Percentiles rank a stretch among this genome's conserved stretches.
Evolutionary conservation across 2,113 vertebrate genomes (phyloP).

Genomic region (Protobothrops mucrosquamatus): DNA sequence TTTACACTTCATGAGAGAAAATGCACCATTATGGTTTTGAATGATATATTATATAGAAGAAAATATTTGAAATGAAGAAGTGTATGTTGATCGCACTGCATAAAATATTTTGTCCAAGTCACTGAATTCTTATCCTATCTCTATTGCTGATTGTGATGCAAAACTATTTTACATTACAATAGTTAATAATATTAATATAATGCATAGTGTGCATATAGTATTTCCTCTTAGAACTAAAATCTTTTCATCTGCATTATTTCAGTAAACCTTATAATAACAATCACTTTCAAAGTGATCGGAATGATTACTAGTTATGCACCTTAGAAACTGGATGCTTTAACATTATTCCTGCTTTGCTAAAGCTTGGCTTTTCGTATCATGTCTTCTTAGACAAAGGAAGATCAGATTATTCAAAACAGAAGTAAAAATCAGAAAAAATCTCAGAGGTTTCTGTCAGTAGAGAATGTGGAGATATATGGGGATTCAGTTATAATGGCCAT

Average conservation of each 20-base stretch:
- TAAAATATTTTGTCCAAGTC: not conserved
- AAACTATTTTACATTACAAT: not conserved
- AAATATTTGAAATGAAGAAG: not conserved
- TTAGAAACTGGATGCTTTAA: not conserved
- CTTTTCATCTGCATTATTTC: not conserved
- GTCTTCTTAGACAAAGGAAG: not conserved
- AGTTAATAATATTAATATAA: not conserved
- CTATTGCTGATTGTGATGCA: not conserved
- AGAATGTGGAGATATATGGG: not conserved
- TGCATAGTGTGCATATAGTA: not conserved
- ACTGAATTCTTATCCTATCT: not conserved
- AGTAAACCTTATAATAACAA: not conserved
- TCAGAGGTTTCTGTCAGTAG: too few relatives aligned
- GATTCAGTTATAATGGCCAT: not conserved
- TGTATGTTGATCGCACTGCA: not conserved
- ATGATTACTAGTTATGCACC: not conserved
- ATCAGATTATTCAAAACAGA: not conserved
- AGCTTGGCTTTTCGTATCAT: not conserved
- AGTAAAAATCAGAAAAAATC: not conserved
- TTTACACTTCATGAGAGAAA: slow-evolving; percentile 48
- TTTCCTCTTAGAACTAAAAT: not conserved
- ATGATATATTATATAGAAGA: slow-evolving; percentile 29
- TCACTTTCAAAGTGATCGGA: not conserved
- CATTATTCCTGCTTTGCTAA: not conserved
- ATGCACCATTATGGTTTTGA: slow-evolving; percentile 44